Conservation (phyloP, 2,113 vertebrate species). For the Tetrao urogallus region DNA sequence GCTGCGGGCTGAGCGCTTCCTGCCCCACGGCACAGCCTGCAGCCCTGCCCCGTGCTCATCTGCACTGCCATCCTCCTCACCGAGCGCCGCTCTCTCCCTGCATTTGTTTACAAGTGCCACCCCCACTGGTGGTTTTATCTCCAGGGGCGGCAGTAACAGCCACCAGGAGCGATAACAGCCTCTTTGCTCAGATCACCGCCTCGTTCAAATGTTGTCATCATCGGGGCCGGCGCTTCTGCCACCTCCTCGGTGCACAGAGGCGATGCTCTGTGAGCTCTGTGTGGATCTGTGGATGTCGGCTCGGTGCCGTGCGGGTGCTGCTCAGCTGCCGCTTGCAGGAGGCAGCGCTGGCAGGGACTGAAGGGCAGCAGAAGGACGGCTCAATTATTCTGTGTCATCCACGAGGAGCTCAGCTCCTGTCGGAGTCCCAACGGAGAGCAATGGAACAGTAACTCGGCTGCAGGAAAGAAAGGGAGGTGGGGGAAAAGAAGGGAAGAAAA, state of each 20-base stretch:
- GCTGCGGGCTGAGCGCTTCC: neutral
- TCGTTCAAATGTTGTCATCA: neutral
- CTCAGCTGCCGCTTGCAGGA: conserved; percentile 49
- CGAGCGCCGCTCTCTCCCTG: neutral
- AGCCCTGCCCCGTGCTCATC: neutral
- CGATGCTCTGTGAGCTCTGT: neutral
- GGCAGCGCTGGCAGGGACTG: conserved; percentile 62
- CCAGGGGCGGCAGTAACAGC: neutral
- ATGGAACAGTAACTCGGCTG: conserved; percentile 64
- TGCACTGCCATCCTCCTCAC: neutral
- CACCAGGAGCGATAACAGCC: neutral
- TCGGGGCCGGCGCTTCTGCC: neutral
- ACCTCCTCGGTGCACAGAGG: neutral
- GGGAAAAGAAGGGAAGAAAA: neutral
- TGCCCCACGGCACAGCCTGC: rapidly evolving
- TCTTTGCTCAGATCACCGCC: neutral
- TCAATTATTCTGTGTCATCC: conserved; percentile 78
- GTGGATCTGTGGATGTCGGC: neutral
- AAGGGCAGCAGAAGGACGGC: conserved; percentile 81
- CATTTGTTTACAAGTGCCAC: conserved; percentile 37
- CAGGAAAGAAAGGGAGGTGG: conserved; percentile 41
- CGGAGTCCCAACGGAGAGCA: conserved; percentile 63
- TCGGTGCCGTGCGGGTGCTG: neutral
- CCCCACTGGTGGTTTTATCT: conserved; percentile 49
- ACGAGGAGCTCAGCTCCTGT: conserved; percentile 60